Base-by-base conservation (phyloP, 2,888 invertebrate species). In the Drosophila picticornis region DNA sequence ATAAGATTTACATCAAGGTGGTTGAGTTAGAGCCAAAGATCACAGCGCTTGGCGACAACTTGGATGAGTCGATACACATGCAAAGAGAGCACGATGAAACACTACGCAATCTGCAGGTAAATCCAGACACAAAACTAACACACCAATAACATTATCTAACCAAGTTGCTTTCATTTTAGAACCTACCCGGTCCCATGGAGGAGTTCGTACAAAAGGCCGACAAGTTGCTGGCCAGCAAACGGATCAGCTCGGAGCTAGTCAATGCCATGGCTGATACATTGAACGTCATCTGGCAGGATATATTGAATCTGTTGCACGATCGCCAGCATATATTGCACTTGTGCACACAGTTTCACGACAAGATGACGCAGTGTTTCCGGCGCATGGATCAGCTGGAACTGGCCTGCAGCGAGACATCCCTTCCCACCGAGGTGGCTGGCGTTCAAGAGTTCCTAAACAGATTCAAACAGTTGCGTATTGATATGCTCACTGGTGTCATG, bases 201-300 rank as follows among this genome's bases (percentile, higher is more conserved):
- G 97, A 97, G 93, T 95, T 98, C 72, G 95, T 97, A 72, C 95
- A 96, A 61, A 96, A 97, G 93, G 97, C 98, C n/a, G 98, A 98
- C 93, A 96, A 96, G 90, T 94, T 97, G 80, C 96, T 97, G 82
- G 95, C 96, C 63, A 96, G 96, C 34, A 96, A 97, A 91, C 95
- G 95, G 90, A 96, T 96, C 43, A 94, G 95, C 82, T 95, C 96
- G 34, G 96, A 96, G 93, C 96, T 98, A 34, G 97, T 97, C 92
- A 96, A 96, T 67, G 97, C 97, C 40, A 98, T 98, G 98, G 97
- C 97, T 22, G 96, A 97, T 91, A 96, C 96, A 7, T 92, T 96
- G 56, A 95, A 95, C 65, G 94, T 95, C 71, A 96, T 96, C 6
- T 98, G 98, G 98, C 95, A 95, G 86, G 97, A 98, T 91, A 96